These are phyloP conservation scores for Trissolcus brochymenae DNA, from an alignment of 2,888 invertebrate genomes.

Conservation along the genomic window DNA sequence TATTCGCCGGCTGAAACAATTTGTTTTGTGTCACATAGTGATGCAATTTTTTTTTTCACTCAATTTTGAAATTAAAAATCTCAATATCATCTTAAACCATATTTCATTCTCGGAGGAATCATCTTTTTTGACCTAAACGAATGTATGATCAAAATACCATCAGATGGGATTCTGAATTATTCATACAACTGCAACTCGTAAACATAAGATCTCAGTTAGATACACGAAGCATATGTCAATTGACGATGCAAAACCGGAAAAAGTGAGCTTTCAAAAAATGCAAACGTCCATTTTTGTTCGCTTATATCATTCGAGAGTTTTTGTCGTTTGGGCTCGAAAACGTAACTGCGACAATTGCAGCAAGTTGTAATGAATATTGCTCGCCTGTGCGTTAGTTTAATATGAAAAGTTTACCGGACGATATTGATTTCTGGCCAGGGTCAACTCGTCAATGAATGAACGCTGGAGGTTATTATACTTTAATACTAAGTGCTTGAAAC, in stretches of 20 bases:
- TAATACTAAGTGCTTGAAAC: slow-evolving; percentile 25
- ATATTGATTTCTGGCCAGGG: slow-evolving; percentile 53
- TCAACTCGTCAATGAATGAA: slow-evolving; percentile 54
- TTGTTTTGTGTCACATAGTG: no score
- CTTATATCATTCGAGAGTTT: slow-evolving; percentile 10
- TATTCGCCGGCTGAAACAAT: no score
- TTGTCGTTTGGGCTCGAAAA: slow-evolving; percentile 12
- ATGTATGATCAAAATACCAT: slow-evolving; percentile 28
- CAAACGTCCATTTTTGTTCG: slow-evolving; percentile 2
- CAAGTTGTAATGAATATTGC: slow-evolving; percentile 33
- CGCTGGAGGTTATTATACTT: slow-evolving; percentile 49
- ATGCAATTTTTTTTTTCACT: no score
- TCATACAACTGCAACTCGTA: slow-evolving; percentile 30
- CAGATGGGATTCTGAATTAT: slow-evolving; percentile 26
- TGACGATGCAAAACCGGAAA: slow-evolving; percentile 15
- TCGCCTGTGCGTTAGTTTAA: slow-evolving; percentile 42
- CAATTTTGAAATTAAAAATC: no score
- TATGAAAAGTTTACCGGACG: slow-evolving; percentile 51
- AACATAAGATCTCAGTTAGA: slow-evolving; percentile 25
- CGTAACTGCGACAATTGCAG: slow-evolving; percentile 26
- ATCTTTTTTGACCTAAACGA: slow-evolving; percentile 31
- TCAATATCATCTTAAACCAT: slow-evolving; percentile 17
- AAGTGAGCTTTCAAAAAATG: slow-evolving; percentile 8
- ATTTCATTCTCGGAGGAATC: slow-evolving; percentile 16
- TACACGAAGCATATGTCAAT: slow-evolving; percentile 29